Evolutionary conservation across 1,140 invertebrate genomes (phyloP), one percentile per base, ranked within the genome.

Genomic region (Rhizoglyphus robini): DNA sequence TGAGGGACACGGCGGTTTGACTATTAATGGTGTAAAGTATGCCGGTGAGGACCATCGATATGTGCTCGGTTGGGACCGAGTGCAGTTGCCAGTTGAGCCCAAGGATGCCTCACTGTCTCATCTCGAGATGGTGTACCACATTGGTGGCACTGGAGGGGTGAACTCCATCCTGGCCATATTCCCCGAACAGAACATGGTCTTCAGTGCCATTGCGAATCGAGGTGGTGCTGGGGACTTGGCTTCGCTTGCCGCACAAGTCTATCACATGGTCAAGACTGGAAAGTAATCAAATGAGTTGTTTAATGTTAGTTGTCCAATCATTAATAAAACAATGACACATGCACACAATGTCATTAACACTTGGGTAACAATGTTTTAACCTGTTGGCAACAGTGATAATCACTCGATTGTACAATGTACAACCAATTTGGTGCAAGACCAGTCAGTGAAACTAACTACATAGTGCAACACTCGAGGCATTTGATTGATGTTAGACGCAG

Each of bases 151-250:
- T 4, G 34, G 34, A n/a, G 13, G 13, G 4, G 31, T 38, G 2
- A 63, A 38, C 47, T 20, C 61, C 11, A 46, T 60, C 15, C 32
- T 63, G 20, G 47, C 29, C 11, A 63, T 63, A 47, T 63, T 63
- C 32, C 61, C 61, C n/a, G 48, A 61, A 49, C 11, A 2, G 4
- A 47, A 63, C 32, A n/a, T 63, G 18, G 20, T 27, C 13, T 29
- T 47, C 8, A 25, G 13, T 48, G 2, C 32, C 1, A 47, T 63
- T 2, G 23, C 61, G 11, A 63, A 63, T 31, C 13, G 2, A 46
- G 61, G 61, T n/a, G 36, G 36, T 41, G 18, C 8, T 11, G 36
- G 18, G 8, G 8, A 11, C 8, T 18, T 41, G 8, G 8, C 36
- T 8, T 41, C 36, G 36, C 8, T 41, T 8, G 36, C 36, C 8